Percentiles rank a stretch among this genome's conserved stretches.
Evolutionary conservation across 1,140 invertebrate species (phyloP).

Genomic region (Achatina immaculata): DNA sequence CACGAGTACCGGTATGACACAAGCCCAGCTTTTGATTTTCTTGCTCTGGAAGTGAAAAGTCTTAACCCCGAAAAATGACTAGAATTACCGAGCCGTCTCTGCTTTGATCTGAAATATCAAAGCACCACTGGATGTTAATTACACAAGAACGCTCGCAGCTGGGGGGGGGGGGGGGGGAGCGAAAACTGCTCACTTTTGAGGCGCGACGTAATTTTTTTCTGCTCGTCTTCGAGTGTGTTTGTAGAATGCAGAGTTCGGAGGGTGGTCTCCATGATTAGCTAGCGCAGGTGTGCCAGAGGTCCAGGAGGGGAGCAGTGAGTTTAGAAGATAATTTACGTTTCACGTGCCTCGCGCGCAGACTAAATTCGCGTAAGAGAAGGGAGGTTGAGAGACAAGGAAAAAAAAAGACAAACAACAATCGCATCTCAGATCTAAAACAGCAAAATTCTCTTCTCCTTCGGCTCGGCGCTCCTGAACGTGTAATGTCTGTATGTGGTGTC

Average conservation of each 20-base stretch:
- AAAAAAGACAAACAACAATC: too few species aligned
- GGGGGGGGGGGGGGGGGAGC: not conserved
- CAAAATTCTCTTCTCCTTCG: too few species aligned
- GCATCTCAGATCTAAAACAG: too few species aligned
- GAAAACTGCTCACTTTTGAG: not conserved
- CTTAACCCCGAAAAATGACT: not conserved
- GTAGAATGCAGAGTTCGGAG: not conserved
- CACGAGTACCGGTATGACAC: too few species aligned
- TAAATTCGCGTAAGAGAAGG: constrained; percentile 1
- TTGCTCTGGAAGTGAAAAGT: not conserved
- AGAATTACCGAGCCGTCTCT: not conserved
- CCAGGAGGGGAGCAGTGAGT: not conserved
- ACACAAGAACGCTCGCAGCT: not conserved
- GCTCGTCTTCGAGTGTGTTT: not conserved
- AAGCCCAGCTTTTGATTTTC: not conserved
- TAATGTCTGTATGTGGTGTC: too few species aligned
- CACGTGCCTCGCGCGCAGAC: not conserved
- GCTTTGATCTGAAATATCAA: constrained; percentile 6
- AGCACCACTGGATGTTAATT: not conserved
- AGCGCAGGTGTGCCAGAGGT: not conserved
- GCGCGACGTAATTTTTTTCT: not conserved
- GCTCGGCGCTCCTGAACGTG: too few species aligned
- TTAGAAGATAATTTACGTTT: constrained; percentile 7
- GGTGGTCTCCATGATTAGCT: not conserved
- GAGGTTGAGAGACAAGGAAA: too few species aligned